These are phyloP conservation scores for Grantiella picta DNA, from an alignment of 2,113 vertebrate species.

Conservation along the genomic window DNA sequence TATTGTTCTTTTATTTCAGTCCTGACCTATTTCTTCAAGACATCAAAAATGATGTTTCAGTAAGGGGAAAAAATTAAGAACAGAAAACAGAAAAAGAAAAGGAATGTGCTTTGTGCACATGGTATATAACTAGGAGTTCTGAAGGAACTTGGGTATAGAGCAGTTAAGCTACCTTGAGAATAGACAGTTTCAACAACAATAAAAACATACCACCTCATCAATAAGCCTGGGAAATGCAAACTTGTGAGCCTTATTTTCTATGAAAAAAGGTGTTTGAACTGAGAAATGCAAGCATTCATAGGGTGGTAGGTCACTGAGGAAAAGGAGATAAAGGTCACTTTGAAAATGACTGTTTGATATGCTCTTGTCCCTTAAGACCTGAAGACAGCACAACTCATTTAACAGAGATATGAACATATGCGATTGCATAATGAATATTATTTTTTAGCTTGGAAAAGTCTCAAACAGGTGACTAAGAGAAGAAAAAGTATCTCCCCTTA, in stretches of 20 bases:
- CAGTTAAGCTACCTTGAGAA: neutral
- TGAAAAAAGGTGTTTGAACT: slow-evolving; percentile 29
- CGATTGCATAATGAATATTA: slow-evolving; percentile 53
- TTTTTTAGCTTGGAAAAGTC: slow-evolving; percentile 48
- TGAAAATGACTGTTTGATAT: slow-evolving; percentile 54
- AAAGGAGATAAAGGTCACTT: slow-evolving; percentile 63
- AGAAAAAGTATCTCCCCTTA: slow-evolving; percentile 6
- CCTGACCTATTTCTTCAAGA: slow-evolving; percentile 26
- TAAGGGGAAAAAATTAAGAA: neutral
- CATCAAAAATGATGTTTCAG: neutral
- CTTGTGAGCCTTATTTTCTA: neutral
- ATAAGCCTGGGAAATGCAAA: slow-evolving; percentile 14
- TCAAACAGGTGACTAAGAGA: slow-evolving; percentile 45
- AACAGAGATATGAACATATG: slow-evolving; percentile 33
- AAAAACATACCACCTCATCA: slow-evolving; percentile 7
- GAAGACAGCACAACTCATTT: slow-evolving; percentile 52
- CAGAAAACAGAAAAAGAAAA: neutral
- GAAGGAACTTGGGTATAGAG: neutral
- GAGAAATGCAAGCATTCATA: slow-evolving; percentile 13
- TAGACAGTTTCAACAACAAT: neutral
- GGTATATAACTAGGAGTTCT: neutral
- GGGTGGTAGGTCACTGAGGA: slow-evolving; percentile 48
- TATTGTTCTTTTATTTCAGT: neutral
- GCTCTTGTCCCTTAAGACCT: slow-evolving; percentile 20
- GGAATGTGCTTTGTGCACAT: neutral